A percentile compares a stretch with the other conserved stretches of the same genome.
These are phyloP conservation scores for Salvelinus sp. DNA, from an alignment of 2,113 vertebrate species.

Conservation along the genomic window DNA sequence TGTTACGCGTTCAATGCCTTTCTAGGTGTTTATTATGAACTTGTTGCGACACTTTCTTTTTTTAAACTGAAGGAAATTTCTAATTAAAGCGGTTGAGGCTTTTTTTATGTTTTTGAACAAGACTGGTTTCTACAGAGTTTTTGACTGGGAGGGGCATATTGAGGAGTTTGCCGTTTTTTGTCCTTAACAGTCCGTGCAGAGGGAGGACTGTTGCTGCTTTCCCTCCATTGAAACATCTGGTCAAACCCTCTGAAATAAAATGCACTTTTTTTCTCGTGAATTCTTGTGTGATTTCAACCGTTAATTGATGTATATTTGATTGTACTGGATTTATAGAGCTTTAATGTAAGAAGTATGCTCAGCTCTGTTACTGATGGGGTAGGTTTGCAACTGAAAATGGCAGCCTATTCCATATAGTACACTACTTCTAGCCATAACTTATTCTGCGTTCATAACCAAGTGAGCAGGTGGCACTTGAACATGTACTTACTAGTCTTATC, in stretches of 20 bases:
- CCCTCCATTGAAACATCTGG: constrained; percentile 47
- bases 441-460: no score
- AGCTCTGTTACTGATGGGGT: no score
- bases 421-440: no score
- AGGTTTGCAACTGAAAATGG: no score
- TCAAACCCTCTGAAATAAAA: constrained; percentile 68
- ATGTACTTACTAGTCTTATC: no score
- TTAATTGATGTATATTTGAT: no score
- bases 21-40: constrained; percentile 56
- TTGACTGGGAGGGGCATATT: constrained; percentile 35
- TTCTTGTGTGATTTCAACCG: not conserved
- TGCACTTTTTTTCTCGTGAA: constrained; percentile 75
- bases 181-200: constrained; percentile 5
- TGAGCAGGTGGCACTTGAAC: not conserved
- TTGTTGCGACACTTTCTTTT: constrained; percentile 49
- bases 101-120: constrained; percentile 21
- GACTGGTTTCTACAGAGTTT: constrained; percentile 49
- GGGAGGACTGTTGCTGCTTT: constrained; percentile 40
- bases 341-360: no score
- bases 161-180: constrained; percentile 11
- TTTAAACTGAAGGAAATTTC: constrained; percentile 42
- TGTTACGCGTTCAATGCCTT: constrained; percentile 58
- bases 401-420: no score
- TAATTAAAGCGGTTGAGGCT: constrained; percentile 12
- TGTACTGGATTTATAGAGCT: no score